Evolutionary conservation across 2,888 invertebrate genomes (phyloP).

Genomic region (Drosophila tripunctata): DNA sequence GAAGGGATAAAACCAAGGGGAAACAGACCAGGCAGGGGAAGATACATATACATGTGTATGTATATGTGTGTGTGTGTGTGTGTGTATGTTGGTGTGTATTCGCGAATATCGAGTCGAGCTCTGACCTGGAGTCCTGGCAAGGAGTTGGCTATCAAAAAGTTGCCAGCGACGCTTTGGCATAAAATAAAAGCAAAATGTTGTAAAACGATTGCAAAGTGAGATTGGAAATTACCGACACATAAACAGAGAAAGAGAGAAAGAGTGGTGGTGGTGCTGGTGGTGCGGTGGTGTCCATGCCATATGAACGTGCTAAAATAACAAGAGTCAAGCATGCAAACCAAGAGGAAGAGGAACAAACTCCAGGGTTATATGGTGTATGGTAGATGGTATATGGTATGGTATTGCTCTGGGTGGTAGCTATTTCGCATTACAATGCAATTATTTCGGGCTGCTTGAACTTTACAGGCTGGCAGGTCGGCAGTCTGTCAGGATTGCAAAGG

Average conservation of each 20-base stretch:
- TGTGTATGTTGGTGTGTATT: slow-evolving; percentile 10
- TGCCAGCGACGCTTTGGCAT: slow-evolving; percentile 66
- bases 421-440: slow-evolving; percentile 82
- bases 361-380: too few relatives aligned
- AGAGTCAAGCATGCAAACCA: slow-evolving; percentile 62
- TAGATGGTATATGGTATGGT: too few relatives aligned
- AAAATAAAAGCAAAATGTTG: slow-evolving; percentile 79
- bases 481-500: slow-evolving; percentile 1
- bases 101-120: slow-evolving; percentile 27
- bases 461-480: slow-evolving; percentile 31
- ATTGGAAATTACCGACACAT: slow-evolving; percentile 82
- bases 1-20: not conserved
- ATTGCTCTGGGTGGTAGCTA: slow-evolving; percentile 62
- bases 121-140: slow-evolving; percentile 27
- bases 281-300: slow-evolving; percentile 22
- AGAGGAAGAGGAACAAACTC: slow-evolving; percentile 9
- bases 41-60: slow-evolving; percentile 16
- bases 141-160: slow-evolving; percentile 67
- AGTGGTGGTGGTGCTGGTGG: not conserved
- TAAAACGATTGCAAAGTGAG: slow-evolving; percentile 81
- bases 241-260: slow-evolving; percentile 49
- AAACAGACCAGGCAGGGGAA: slow-evolving; percentile 9
- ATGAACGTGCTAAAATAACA: slow-evolving; percentile 74
- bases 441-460: slow-evolving; percentile 78
- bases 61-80: slow-evolving; percentile 11